These are phyloP conservation scores for Aleiodes leptofemur DNA, from an alignment of 2,888 invertebrate species.

Conservation along the genomic window DNA sequence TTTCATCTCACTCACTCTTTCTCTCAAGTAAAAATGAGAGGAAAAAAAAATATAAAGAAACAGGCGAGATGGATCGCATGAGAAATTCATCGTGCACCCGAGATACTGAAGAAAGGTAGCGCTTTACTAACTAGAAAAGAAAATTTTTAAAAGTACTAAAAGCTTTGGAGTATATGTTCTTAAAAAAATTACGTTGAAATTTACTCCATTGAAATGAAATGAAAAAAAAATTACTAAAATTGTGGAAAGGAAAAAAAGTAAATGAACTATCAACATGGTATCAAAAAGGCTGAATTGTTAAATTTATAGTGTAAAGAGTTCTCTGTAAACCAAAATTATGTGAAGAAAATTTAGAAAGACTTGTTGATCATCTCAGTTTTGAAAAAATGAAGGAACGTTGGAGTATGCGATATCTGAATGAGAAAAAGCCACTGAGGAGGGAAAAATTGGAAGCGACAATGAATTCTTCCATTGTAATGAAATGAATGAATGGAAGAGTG, in stretches of 20 bases:
- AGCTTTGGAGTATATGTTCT: constrained; percentile 4
- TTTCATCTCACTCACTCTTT: not conserved
- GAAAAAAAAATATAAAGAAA: not conserved
- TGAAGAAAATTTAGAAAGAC: too few species aligned
- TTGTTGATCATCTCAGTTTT: too few species aligned
- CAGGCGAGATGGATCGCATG: constrained; percentile 47
- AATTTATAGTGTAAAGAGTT: constrained; percentile 19
- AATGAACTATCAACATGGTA: constrained; percentile 6
- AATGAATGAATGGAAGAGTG: too few species aligned
- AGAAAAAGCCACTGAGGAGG: too few species aligned
- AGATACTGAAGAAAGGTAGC: constrained; percentile 40
- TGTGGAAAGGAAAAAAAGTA: constrained; percentile 30
- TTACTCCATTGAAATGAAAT: not conserved
- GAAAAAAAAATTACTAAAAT: not conserved
- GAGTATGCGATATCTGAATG: too few species aligned
- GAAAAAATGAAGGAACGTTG: too few species aligned
- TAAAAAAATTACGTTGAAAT: constrained; percentile 2
- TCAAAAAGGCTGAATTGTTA: constrained; percentile 18
- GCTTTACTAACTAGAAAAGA: constrained; percentile 6
- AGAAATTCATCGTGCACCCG: constrained; percentile 55
- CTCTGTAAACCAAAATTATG: constrained; percentile 12
- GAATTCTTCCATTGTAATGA: too few species aligned
- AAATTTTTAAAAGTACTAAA: not conserved
- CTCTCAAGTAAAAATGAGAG: not conserved
- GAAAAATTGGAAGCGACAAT: too few species aligned